Evolutionary conservation across 2,888 invertebrate genomes (phyloP).

Genomic region (Himalopsyche tibetana): DNA sequence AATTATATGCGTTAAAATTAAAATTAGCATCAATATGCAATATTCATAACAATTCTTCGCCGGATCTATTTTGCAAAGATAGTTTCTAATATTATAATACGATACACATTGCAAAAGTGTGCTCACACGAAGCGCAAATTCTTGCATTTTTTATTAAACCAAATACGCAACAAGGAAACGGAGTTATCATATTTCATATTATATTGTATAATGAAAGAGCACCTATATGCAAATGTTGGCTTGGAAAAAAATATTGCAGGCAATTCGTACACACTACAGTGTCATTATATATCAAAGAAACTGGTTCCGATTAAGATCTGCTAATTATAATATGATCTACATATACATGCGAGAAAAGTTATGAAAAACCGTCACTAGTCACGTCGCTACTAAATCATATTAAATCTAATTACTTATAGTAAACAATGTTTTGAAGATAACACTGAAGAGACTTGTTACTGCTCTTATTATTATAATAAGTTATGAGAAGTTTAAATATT

Average conservation of each 20-base stretch:
- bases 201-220: conserved; percentile 35
- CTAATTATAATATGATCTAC: conserved; percentile 59
- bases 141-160: conserved; percentile 2
- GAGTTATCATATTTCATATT: conserved; percentile 5
- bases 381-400: background rate
- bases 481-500: too few relatives aligned
- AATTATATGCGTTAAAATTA: conserved; percentile 20
- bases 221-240: conserved; percentile 49
- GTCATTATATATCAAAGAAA: conserved; percentile 59
- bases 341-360: conserved; percentile 58
- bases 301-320: conserved; percentile 60
- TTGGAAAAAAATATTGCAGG: conserved; percentile 25
- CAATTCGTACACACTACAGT: conserved; percentile 39
- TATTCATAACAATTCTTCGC: background rate
- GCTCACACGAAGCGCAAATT: conserved; percentile 30
- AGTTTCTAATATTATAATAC: conserved; percentile 37
- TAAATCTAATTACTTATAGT: too few relatives aligned
- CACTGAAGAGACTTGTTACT: too few relatives aligned
- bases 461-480: too few relatives aligned
- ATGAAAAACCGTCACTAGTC: background rate
- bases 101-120: conserved; percentile 12
- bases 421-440: too few relatives aligned
- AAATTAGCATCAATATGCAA: conserved; percentile 22
- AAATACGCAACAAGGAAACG: conserved; percentile 32
- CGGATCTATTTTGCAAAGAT: conserved; percentile 43